These are phyloP conservation scores for Onychostruthus taczanowskii DNA, from an alignment of 2,113 vertebrate species.

Conservation along the genomic window DNA sequence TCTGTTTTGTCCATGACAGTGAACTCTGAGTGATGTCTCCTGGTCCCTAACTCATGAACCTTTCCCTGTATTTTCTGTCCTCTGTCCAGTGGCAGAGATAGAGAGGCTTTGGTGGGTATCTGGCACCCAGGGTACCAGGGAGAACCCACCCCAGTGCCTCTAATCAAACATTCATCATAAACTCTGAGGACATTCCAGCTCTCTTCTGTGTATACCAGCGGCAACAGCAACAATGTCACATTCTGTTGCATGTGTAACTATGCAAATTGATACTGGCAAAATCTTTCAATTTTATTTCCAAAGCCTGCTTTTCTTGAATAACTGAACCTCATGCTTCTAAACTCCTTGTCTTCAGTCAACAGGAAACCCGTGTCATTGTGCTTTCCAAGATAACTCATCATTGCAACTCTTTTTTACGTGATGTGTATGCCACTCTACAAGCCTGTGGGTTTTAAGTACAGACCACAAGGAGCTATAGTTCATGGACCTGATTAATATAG, in stretches of 20 bases:
- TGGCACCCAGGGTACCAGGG: not conserved
- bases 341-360: not conserved
- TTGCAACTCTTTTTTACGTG: not conserved
- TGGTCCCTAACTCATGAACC: not conserved
- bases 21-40: too few relatives aligned
- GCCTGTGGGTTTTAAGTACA: not conserved
- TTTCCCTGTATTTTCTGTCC: not conserved
- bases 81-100: not conserved
- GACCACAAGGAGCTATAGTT: not conserved
- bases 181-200: not conserved
- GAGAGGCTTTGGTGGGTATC: not conserved
- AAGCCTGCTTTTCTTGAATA: not conserved
- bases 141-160: too few relatives aligned
- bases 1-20: not conserved
- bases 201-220: not conserved
- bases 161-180: fast-evolving
- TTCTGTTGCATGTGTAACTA: not conserved
- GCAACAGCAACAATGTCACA: not conserved
- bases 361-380: not conserved
- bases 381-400: not conserved
- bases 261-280: not conserved
- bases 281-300: not conserved
- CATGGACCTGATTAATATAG: not conserved
- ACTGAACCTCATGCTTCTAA: not conserved
- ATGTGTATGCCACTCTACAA: not conserved